Evolutionary conservation across 1,140 invertebrate species (phyloP).

Genomic region (Octopus sinensis): DNA sequence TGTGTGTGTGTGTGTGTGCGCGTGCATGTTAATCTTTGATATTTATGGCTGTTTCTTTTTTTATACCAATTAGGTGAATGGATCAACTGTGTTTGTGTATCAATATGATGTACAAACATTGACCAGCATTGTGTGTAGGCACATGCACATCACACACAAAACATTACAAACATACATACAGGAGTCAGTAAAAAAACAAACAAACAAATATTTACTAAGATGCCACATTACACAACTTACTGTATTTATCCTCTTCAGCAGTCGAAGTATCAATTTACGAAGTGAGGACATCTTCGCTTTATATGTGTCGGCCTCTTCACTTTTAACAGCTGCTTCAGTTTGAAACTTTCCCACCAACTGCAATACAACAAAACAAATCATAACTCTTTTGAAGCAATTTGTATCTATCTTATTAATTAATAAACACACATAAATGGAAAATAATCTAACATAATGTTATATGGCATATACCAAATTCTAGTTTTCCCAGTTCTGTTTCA

Average conservation of each 20-base stretch:
- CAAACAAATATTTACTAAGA: not conserved
- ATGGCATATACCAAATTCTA: too few species aligned
- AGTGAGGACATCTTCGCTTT: conserved; percentile 48
- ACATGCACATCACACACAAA: not conserved
- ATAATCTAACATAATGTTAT: too few species aligned
- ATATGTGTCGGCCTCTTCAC: conserved; percentile 47
- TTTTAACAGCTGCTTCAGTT: conserved; percentile 48
- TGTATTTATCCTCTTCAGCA: conserved; percentile 55
- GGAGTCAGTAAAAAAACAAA: not conserved
- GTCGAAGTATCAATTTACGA: conserved; percentile 52
- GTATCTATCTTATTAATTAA: too few species aligned
- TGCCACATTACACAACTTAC: conserved; percentile 29
- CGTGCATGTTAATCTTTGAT: not conserved
- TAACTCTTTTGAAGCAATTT: too few species aligned
- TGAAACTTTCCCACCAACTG: conserved; percentile 56
- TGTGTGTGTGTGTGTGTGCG: conserved; percentile 7
- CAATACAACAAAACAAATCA: conserved; percentile 8
- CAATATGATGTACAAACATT: not conserved
- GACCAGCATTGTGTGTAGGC: not conserved
- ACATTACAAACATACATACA: not conserved
- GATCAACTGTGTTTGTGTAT: not conserved
- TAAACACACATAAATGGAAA: too few species aligned
- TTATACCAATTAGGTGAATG: not conserved
- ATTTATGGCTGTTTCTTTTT: not conserved
- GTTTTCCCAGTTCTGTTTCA: too few species aligned